Conservation (phyloP, 2,888 invertebrate genomes). For the Ceratothoa steindachneri region DNA sequence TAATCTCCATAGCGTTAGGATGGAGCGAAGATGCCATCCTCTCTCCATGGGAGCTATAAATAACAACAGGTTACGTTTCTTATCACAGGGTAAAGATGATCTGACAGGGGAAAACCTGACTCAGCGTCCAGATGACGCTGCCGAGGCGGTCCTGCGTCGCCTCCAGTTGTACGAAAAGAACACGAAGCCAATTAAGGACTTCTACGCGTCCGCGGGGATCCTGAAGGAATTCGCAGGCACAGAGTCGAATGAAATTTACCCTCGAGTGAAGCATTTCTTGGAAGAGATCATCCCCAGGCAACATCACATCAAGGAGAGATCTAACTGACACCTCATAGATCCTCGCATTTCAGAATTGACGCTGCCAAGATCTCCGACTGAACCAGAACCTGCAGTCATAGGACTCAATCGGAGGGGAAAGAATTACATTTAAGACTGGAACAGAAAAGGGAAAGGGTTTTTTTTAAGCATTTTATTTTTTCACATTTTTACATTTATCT, state of each 20-base stretch:
- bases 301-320: no score
- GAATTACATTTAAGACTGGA: no score
- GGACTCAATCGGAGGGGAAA: no score
- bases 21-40: not conserved
- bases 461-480: no score
- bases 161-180: constrained; percentile 71
- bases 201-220: constrained; percentile 68
- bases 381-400: no score
- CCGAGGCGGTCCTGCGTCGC: constrained; percentile 75
- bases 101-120: constrained; percentile 79
- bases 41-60: not conserved
- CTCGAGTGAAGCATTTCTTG: constrained; percentile 63
- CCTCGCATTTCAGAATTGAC: no score
- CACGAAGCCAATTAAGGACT: constrained; percentile 77
- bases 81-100: constrained; percentile 66
- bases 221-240: constrained; percentile 76
- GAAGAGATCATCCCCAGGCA: no score
- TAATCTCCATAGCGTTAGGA: no score
- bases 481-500: no score
- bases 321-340: no score
- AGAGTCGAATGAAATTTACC: constrained; percentile 91
- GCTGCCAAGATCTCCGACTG: no score
- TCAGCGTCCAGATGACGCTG: constrained; percentile 86
- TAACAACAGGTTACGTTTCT: not conserved
- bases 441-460: no score